Percentiles rank a stretch among this genome's conserved stretches.
Conservation (phyloP, 2,888 invertebrate genomes). For the Neuroscelio doddi region DNA sequence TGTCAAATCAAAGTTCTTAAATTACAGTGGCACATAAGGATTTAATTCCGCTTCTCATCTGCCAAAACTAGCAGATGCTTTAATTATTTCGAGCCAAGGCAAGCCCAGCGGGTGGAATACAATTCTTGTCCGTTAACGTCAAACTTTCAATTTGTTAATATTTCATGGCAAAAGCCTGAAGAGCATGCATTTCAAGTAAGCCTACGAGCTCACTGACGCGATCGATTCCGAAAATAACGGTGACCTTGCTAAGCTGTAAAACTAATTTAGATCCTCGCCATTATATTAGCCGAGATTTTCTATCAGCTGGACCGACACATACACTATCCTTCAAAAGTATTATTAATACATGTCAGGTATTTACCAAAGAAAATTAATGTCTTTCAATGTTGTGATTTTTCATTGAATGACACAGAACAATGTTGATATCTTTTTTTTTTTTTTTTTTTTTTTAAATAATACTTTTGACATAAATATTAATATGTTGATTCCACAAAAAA, state of each 20-base stretch:
- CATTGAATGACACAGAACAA: too few relatives aligned
- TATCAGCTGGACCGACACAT: too few relatives aligned
- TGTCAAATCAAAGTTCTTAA: too few relatives aligned
- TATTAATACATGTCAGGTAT: too few relatives aligned
- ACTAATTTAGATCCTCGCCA: slow-evolving; percentile 14
- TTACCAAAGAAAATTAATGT: too few relatives aligned
- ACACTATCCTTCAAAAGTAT: too few relatives aligned
- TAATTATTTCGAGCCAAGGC: slow-evolving; percentile 9
- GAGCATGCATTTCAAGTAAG: slow-evolving; percentile 14
- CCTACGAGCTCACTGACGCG: slow-evolving; percentile 17
- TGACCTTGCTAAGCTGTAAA: slow-evolving; percentile 16
- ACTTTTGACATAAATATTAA: too few relatives aligned
- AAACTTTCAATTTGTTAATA: slow-evolving; percentile 11
- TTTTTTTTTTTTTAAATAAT: too few relatives aligned
- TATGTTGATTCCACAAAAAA: too few relatives aligned
- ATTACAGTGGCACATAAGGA: too few relatives aligned
- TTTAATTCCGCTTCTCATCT: neutral
- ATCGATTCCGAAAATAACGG: slow-evolving; percentile 22
- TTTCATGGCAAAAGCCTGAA: slow-evolving; percentile 17
- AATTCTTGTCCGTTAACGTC: slow-evolving; percentile 9
- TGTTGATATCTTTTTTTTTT: too few relatives aligned
- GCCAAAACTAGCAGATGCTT: neutral
- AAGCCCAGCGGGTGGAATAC: slow-evolving; percentile 5
- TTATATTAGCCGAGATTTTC: neutral
- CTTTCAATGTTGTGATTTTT: too few relatives aligned